Conservation (phyloP, 2,888 invertebrate species). For the Dichetophora obliterata region DNA sequence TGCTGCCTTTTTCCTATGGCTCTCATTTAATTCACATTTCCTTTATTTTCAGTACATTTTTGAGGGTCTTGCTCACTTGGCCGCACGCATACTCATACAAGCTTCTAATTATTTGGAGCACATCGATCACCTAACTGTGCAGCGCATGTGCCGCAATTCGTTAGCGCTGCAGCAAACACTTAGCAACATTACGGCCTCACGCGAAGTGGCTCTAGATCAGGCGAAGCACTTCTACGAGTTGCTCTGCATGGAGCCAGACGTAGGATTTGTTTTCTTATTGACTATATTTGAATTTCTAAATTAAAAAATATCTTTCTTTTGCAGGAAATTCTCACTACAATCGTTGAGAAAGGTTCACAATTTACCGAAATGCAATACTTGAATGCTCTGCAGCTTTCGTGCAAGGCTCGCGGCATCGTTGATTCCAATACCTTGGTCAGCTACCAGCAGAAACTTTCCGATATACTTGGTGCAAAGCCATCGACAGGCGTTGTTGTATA, state of each 20-base stretch:
- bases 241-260: constrained; percentile 85
- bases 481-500: constrained; percentile 86
- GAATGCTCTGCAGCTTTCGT: constrained; percentile 85
- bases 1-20: not conserved
- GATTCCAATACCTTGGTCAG: constrained; percentile 74
- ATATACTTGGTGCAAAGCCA: constrained; percentile 79
- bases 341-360: constrained; percentile 89
- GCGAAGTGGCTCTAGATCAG: constrained; percentile 88
- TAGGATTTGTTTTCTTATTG: constrained; percentile 64
- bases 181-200: constrained; percentile 85
- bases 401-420: constrained; percentile 73
- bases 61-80: constrained; percentile 86
- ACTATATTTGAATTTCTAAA: not conserved
- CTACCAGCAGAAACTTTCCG: constrained; percentile 84
- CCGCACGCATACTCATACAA: constrained; percentile 84
- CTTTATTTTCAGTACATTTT: constrained; percentile 81
- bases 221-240: constrained; percentile 91
- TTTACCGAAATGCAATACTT: constrained; percentile 91
- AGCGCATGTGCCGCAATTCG: constrained; percentile 88
- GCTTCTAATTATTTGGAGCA: constrained; percentile 83
- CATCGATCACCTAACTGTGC: constrained; percentile 85
- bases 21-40: constrained; percentile 21
- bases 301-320: constrained; percentile 53
- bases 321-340: constrained; percentile 85
- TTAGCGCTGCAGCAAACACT: constrained; percentile 87